These are phyloP conservation scores for Venusia cambrica DNA, from an alignment of 2,888 invertebrate genomes.

Conservation along the genomic window DNA sequence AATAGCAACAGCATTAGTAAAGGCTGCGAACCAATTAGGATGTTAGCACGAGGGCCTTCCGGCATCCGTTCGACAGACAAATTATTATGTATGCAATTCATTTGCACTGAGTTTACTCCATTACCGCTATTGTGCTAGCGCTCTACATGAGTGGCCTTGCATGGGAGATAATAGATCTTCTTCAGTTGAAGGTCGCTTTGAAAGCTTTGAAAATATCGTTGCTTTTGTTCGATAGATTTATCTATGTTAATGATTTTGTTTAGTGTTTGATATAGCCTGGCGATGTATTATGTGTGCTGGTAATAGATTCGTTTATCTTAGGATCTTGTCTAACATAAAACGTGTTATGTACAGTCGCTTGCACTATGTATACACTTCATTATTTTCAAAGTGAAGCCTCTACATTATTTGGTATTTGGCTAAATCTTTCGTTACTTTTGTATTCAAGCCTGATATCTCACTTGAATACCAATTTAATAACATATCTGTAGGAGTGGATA, in stretches of 20 bases:
- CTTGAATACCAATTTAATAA: no score
- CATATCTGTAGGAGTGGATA: no score
- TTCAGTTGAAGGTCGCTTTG: conserved; percentile 23
- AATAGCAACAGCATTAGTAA: conserved; percentile 28
- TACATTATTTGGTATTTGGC: no score
- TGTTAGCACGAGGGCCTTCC: conserved; percentile 53
- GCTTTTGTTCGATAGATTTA: conserved; percentile 17
- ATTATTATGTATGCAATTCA: conserved; percentile 32
- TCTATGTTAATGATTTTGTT: conserved; percentile 16
- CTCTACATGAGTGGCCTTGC: conserved; percentile 25
- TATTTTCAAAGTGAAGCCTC: no score
- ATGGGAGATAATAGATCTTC: conserved; percentile 26
- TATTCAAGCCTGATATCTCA: no score
- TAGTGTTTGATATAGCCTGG: conserved; percentile 3
- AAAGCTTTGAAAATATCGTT: conserved; percentile 23
- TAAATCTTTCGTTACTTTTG: no score
- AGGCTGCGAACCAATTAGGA: conserved; percentile 41
- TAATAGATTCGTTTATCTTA: no score
- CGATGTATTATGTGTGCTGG: conserved; percentile 1
- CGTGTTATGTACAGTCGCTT: no score
- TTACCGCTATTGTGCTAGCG: conserved; percentile 23
- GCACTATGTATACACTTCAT: no score
- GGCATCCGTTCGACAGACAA: conserved; percentile 33
- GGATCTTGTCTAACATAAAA: no score
- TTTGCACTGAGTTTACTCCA: conserved; percentile 23